phyloP scores from a whole-genome alignment of 2,888 invertebrate species.

The Lepidochrysops patricia region DNA sequence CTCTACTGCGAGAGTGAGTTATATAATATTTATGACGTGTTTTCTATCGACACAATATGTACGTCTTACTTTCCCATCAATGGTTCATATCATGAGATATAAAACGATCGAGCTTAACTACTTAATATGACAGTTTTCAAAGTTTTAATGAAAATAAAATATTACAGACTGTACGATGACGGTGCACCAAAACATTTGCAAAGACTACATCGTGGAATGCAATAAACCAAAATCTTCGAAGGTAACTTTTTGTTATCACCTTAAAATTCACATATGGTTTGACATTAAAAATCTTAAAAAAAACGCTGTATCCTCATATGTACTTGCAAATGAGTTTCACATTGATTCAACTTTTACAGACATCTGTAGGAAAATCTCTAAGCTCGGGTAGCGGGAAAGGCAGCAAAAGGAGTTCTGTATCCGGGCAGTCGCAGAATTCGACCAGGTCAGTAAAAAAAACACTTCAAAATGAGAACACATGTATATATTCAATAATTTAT shows the following conservation, averaged over 20 bases:
- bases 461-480: neutral
- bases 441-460: slow-evolving; percentile 51
- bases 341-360: slow-evolving; percentile 35
- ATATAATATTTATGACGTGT: neutral
- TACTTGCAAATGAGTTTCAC: neutral
- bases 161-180: slow-evolving; percentile 87
- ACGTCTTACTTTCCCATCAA: no score
- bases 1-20: slow-evolving; percentile 89
- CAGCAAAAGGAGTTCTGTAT: slow-evolving; percentile 65
- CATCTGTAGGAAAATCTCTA: slow-evolving; percentile 63
- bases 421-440: slow-evolving; percentile 60
- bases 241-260: slow-evolving; percentile 42
- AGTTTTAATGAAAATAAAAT: neutral
- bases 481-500: slow-evolving; percentile 12
- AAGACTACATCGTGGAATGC: slow-evolving; percentile 90
- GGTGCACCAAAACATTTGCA: slow-evolving; percentile 90
- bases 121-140: no score
- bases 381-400: slow-evolving; percentile 63
- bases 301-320: no score
- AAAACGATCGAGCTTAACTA: no score
- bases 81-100: no score
- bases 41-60: neutral
- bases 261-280: no score
- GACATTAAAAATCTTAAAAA: no score
- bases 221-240: slow-evolving; percentile 80